Conservation (phyloP, 2,888 invertebrate species). For the Drosophila neonasuta region DNA sequence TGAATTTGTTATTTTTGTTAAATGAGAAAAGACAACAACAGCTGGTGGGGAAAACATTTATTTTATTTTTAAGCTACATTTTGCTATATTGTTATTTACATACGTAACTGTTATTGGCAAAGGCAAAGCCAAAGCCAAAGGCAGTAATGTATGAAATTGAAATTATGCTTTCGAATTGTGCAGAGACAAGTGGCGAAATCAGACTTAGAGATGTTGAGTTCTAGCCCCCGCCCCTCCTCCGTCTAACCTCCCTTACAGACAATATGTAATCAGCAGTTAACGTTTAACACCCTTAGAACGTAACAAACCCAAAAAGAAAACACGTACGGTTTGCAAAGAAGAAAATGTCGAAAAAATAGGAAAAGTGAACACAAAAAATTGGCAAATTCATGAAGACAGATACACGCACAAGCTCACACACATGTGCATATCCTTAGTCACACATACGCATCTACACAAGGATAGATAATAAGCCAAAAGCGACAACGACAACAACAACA, state of each 20-base stretch:
- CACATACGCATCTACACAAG: conserved; percentile 23
- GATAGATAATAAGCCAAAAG: conserved; percentile 60
- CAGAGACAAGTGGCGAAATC: conserved; percentile 60
- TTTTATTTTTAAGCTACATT: background rate
- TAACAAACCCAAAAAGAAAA: conserved; percentile 49
- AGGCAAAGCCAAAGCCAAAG: background rate
- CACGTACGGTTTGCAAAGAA: conserved; percentile 49
- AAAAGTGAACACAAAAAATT: conserved; percentile 18
- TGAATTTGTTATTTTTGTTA: background rate
- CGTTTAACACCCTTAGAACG: conserved; percentile 64
- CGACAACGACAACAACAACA: conserved; percentile 22
- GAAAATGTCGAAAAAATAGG: conserved; percentile 22
- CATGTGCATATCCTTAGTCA: conserved; percentile 9
- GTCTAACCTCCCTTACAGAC: conserved; percentile 32
- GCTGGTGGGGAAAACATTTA: background rate
- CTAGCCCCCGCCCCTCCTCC: background rate
- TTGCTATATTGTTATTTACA: background rate
- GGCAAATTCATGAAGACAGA: conserved; percentile 64
- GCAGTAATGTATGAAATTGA: conserved; percentile 5
- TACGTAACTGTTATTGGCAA: background rate
- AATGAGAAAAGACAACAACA: background rate
- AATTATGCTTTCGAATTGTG: conserved; percentile 17
- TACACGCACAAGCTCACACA: conserved; percentile 17
- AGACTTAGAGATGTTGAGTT: conserved; percentile 13
- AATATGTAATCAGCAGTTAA: conserved; percentile 74